Base-by-base conservation (phyloP, 1,140 invertebrate genomes). In the Aphelenchoides besseyi region DNA sequence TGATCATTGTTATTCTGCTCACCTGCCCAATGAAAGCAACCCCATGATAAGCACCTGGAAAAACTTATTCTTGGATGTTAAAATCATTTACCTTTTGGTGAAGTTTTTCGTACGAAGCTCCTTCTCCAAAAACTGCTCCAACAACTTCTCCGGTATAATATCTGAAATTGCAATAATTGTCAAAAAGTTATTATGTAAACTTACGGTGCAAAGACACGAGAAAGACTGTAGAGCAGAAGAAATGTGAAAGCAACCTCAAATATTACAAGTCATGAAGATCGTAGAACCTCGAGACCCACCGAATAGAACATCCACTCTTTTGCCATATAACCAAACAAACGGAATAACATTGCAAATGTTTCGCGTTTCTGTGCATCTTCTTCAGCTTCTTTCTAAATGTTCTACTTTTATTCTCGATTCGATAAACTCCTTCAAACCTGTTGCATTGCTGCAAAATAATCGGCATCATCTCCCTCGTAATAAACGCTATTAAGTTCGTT, bases 61-160 rank as follows among this genome's bases (percentile, higher is more conserved):
- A 35, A 33, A 72, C 23, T 48, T 12, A 48, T 48, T 48, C 41
- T 48, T 48, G 41, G 12, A 16, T 48, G 41, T 48, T 48, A 16
- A 12, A 48, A 48, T 12, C 41, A 23, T n/a, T 67, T 16, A 84
- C 81, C 12, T 69, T 70, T 28, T 74, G 54, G 29, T 67, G 36
- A 9, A 83, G 79, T 0, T 78, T 72, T 55, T 76, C 78, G 41
- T 83, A 83, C 29, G 75, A 74, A 5, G 74, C 78, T 32, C 73
- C 73, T 28, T 73, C 70, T 16, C 74, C 81, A 23, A 84, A 82
- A 2, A 83, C 82, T 28, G 74, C 72, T 26, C 82, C 82, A 30
- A 83, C 75, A 12, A 83, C 82, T 74, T 83, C 72, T n/a, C 82
- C 82, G 18, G 82, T 83, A 63, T 79, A 83, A 55, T 79, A 78